These are phyloP conservation scores for Calameuta pallipes DNA, from an alignment of 2,888 invertebrate genomes.

Conservation along the genomic window DNA sequence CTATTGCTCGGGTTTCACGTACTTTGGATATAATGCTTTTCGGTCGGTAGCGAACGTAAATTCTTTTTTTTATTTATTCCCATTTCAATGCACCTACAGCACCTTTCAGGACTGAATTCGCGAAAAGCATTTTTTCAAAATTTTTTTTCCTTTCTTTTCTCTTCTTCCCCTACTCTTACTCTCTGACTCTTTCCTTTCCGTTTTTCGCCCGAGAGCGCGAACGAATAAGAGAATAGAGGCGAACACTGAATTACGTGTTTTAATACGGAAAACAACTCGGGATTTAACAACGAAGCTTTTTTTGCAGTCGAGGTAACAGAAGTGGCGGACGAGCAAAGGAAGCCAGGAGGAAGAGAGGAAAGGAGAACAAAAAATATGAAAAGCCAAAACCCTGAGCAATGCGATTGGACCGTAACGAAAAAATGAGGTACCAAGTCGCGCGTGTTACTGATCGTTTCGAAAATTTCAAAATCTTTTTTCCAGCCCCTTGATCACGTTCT, in stretches of 20 bases:
- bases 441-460: background rate
- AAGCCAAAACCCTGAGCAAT: background rate
- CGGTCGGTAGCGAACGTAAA: background rate
- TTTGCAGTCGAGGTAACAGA: background rate
- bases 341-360: background rate
- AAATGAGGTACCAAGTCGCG: background rate
- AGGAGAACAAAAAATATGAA: background rate
- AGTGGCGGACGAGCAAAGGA: background rate
- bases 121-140: background rate
- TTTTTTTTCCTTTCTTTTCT: background rate
- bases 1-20: background rate
- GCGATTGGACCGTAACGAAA: background rate
- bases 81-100: background rate
- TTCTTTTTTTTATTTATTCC: background rate
- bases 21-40: background rate
- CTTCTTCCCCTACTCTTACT: background rate
- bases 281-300: background rate
- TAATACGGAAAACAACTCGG: background rate
- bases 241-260: background rate
- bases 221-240: background rate
- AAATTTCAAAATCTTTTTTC: background rate
- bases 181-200: background rate
- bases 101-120: background rate
- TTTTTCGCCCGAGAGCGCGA: background rate
- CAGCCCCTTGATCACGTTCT: background rate